phyloP scores from a whole-genome alignment of 1,140 invertebrate genomes.

The Bombus polaris region DNA sequence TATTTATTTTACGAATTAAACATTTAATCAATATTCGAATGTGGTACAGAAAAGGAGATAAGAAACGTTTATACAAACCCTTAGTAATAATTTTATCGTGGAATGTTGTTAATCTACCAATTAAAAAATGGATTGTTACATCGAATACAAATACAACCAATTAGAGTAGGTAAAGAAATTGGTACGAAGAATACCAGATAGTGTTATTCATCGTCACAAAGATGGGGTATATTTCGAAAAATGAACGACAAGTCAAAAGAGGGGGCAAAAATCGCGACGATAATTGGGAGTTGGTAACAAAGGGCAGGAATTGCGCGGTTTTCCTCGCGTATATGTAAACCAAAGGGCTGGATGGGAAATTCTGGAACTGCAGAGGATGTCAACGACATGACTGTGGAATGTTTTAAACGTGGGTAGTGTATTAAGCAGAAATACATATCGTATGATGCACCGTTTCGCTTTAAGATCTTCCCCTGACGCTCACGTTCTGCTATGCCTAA shows the following conservation, averaged over 20 bases:
- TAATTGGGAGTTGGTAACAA: background rate
- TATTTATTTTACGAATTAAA: no score
- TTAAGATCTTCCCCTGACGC: background rate
- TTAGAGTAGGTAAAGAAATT: no score
- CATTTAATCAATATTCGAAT: no score
- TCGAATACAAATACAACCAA: no score
- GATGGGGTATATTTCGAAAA: background rate
- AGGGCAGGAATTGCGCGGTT: background rate
- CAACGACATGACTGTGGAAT: conserved; percentile 30
- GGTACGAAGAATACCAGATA: no score
- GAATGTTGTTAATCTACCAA: no score
- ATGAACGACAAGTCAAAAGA: background rate
- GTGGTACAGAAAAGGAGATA: no score
- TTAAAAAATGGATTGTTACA: no score
- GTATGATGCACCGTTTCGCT: conserved; percentile 23
- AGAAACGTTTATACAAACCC: no score
- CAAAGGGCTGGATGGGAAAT: background rate
- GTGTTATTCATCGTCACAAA: no score
- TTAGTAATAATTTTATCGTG: no score
- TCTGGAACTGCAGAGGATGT: conserved; percentile 3
- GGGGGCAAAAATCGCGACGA: background rate
- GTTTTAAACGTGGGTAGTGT: conserved; percentile 37
- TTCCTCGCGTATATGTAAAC: background rate
- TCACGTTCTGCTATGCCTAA: no score
- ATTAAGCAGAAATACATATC: conserved; percentile 29